Evolutionary conservation across 2,888 invertebrate species (phyloP).

Genomic region (Epirrhoe alternata): DNA sequence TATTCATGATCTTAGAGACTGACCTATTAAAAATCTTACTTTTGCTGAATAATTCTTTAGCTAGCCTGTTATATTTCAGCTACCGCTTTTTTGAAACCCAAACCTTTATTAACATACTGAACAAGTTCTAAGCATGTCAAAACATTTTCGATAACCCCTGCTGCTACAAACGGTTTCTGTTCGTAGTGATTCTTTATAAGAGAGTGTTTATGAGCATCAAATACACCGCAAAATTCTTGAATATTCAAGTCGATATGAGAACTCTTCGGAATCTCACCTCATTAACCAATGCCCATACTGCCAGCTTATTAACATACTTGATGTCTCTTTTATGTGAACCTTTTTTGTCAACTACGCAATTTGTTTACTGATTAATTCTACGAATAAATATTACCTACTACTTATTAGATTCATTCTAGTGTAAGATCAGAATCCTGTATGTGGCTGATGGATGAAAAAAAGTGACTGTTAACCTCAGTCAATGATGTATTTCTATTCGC

Average conservation of each 20-base stretch:
- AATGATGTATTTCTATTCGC: no score
- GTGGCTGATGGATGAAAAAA: no score
- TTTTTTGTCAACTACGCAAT: neutral
- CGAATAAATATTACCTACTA: no score
- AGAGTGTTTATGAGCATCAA: conserved; percentile 8
- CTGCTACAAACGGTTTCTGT: conserved; percentile 10
- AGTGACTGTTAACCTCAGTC: no score
- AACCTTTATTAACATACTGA: conserved; percentile 17
- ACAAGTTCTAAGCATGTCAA: conserved; percentile 17
- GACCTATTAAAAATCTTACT: neutral
- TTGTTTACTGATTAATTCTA: neutral
- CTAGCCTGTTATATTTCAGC: neutral
- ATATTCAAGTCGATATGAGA: conserved; percentile 10
- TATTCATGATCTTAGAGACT: neutral
- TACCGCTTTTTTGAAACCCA: neutral
- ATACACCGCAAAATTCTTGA: conserved; percentile 11
- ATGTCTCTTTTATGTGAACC: conserved; percentile 2
- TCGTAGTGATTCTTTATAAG: neutral
- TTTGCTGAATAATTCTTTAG: neutral
- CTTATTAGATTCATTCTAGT: no score
- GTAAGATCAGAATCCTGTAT: no score
- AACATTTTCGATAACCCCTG: conserved; percentile 13
- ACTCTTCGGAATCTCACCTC: conserved; percentile 12
- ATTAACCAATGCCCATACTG: conserved; percentile 8
- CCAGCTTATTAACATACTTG: conserved; percentile 5